These are phyloP conservation scores for Helarctos malayanus DNA, from an alignment of 2,797 vertebrate species.

Conservation along the genomic window DNA sequence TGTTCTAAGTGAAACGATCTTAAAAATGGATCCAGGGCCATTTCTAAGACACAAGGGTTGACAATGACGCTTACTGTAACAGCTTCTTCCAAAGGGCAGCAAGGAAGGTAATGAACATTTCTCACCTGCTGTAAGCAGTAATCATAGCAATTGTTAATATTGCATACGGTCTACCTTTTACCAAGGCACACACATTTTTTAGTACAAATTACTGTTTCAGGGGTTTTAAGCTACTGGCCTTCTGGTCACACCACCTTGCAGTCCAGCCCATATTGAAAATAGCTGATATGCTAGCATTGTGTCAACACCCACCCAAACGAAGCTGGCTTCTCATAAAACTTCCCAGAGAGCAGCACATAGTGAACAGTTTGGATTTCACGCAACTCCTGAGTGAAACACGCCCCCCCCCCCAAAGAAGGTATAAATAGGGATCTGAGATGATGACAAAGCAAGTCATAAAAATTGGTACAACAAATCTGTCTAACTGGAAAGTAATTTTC, in stretches of 20 bases:
- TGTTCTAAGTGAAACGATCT: background rate
- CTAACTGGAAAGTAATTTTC: slow-evolving; percentile 42
- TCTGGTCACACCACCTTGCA: background rate
- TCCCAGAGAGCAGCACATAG: background rate
- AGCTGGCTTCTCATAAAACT: background rate
- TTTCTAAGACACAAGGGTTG: background rate
- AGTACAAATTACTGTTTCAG: background rate
- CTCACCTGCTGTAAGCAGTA: background rate
- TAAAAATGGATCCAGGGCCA: background rate
- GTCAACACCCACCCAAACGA: background rate
- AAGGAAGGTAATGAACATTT: background rate
- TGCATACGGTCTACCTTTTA: background rate
- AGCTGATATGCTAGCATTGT: background rate
- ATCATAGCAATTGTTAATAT: background rate
- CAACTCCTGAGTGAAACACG: slow-evolving; percentile 6
- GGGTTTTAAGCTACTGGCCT: background rate
- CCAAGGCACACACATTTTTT: background rate
- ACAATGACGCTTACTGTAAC: background rate
- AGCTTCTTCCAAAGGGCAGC: background rate
- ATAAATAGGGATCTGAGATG: background rate
- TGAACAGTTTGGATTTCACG: background rate
- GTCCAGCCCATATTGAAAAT: background rate
- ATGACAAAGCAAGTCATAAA: slow-evolving; percentile 49
- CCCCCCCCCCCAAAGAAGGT: background rate
- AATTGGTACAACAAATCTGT: background rate